Evolutionary conservation across 1,140 invertebrate species (phyloP).

Genomic region (Bathynomus jamesi): DNA sequence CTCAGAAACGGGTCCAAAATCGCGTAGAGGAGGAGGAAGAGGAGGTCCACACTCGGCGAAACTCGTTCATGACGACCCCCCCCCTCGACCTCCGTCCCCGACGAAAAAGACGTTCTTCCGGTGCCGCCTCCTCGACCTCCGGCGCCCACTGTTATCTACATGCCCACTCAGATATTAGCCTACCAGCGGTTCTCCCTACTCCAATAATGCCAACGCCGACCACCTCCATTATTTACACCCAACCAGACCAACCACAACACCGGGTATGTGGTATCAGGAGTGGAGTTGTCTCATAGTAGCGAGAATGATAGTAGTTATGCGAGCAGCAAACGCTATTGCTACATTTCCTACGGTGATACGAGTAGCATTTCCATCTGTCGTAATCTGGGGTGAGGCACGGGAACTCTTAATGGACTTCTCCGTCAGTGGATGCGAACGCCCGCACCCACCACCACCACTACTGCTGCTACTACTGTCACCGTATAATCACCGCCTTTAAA

Average conservation of each 20-base stretch:
- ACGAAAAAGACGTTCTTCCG: slow-evolving; percentile 12
- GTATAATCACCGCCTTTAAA: too few relatives aligned
- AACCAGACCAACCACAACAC: not conserved
- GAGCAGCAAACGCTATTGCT: not conserved
- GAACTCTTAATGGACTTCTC: too few relatives aligned
- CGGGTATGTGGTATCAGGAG: not conserved
- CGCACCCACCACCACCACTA: too few relatives aligned
- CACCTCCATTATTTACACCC: not conserved
- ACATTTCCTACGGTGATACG: not conserved
- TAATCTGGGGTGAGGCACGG: too few relatives aligned
- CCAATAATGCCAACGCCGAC: not conserved
- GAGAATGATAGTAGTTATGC: not conserved
- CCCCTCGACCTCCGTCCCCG: slow-evolving; percentile 15
- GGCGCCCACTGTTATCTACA: slow-evolving; percentile 3
- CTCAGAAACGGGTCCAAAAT: too few relatives aligned
- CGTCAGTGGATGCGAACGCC: too few relatives aligned
- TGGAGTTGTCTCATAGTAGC: not conserved
- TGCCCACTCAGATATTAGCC: not conserved
- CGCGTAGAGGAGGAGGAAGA: too few relatives aligned
- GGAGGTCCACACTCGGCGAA: too few relatives aligned
- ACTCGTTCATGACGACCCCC: not conserved
- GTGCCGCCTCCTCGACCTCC: slow-evolving; percentile 26
- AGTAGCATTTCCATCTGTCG: too few relatives aligned
- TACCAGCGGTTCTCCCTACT: not conserved
- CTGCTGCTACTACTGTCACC: too few relatives aligned